Evolutionary conservation across 2,888 invertebrate genomes (phyloP).

Genomic region (Melieria crassipennis): DNA sequence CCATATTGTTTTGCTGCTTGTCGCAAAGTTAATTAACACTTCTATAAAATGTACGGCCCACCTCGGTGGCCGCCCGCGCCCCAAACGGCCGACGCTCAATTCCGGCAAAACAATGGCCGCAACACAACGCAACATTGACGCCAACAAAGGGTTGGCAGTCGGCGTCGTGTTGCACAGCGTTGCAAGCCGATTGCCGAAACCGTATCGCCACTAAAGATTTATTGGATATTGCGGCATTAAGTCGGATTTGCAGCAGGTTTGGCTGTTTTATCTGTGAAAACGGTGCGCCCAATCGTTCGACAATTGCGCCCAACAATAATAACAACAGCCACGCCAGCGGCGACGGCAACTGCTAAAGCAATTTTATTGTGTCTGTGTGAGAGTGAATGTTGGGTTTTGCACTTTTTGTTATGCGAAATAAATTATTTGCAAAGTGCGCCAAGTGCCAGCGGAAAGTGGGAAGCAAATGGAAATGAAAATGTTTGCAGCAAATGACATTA

Average conservation of each 20-base stretch:
- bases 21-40: constrained; percentile 30
- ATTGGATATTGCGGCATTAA: constrained; percentile 57
- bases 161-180: background rate
- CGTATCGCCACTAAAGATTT: constrained; percentile 46
- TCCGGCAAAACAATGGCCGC: background rate
- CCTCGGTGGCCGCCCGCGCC: background rate
- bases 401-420: too few species aligned
- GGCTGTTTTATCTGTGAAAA: too few species aligned
- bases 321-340: background rate
- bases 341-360: background rate
- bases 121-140: background rate
- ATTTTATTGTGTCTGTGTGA: too few species aligned
- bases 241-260: constrained; percentile 33
- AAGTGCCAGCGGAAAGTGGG: too few species aligned
- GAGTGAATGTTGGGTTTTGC: too few species aligned
- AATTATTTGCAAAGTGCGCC: too few species aligned
- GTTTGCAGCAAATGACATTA: background rate
- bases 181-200: constrained; percentile 3
- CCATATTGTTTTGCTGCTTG: background rate
- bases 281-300: too few species aligned
- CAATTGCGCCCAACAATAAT: background rate
- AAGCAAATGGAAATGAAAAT: background rate
- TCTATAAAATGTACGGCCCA: constrained; percentile 8
- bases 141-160: too few species aligned
- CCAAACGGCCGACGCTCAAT: background rate